A percentile compares a stretch with the other conserved stretches of the same genome.
These are phyloP conservation scores for Pristionchus mayeri DNA, from an alignment of 2,888 invertebrate genomes.

Conservation along the genomic window DNA sequence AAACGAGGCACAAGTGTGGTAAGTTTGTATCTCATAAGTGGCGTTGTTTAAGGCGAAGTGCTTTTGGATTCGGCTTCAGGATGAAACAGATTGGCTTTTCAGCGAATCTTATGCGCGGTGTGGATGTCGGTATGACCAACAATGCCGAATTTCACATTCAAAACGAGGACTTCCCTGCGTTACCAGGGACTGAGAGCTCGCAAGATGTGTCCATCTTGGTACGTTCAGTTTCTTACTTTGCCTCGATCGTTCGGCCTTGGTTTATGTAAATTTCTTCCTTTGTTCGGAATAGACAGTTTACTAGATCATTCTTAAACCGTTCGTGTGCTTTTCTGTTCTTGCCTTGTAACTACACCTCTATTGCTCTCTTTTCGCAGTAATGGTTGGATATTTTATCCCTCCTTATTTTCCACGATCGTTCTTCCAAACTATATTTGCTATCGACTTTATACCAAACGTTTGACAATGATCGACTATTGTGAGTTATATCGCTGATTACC, in stretches of 20 bases:
- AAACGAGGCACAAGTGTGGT: background rate
- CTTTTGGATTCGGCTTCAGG: background rate
- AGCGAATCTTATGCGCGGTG: slow-evolving; percentile 72
- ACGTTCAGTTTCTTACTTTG: slow-evolving; percentile 31
- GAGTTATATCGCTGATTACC: too few relatives aligned
- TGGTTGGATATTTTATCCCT: slow-evolving; percentile 22
- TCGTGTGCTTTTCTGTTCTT: background rate
- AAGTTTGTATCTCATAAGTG: background rate
- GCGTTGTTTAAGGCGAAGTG: background rate
- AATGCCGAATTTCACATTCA: slow-evolving; percentile 84
- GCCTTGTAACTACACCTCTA: background rate
- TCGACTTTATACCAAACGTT: too few relatives aligned
- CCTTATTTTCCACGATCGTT: slow-evolving; percentile 13
- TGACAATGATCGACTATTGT: too few relatives aligned
- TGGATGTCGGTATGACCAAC: slow-evolving; percentile 57
- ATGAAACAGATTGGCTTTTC: background rate
- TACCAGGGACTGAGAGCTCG: slow-evolving; percentile 85
- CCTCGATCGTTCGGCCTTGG: background rate
- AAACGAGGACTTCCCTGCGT: slow-evolving; percentile 98
- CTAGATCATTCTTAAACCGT: background rate
- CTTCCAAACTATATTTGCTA: background rate
- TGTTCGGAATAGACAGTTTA: background rate
- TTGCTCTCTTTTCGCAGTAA: background rate
- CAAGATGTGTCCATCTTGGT: slow-evolving; percentile 33
- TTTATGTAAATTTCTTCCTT: slow-evolving; percentile 27